Evolutionary conservation across 2,113 vertebrate species (phyloP), one percentile per base, ranked within the genome.

Genomic region (Prietella phreatophila): DNA sequence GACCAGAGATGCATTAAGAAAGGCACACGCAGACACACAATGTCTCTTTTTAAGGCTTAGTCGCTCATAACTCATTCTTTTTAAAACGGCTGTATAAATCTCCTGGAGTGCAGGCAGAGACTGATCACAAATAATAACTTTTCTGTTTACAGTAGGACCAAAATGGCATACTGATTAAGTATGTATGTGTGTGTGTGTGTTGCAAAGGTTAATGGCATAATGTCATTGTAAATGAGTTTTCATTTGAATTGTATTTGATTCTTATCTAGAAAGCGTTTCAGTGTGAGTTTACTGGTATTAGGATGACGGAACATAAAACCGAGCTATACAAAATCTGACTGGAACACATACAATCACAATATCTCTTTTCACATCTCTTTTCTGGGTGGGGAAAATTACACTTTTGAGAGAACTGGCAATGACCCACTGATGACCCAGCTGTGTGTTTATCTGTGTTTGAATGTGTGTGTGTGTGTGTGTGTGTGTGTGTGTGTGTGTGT

Each of bases 111-210:
- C 53, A 75, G 60, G n/a, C 73, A 60, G 67, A 56, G 30, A 30
- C 71, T 36, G 67, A 80, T 71, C 47, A 84, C 58, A 87, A 63
- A 80, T 84, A 4, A 8, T 55, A 27, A 17, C 67, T 60, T 89
- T 86, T 53, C 73, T 86, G 88, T 89, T 89, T 87, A 84, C 50
- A 84, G 33, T 60, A 84, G n/a, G 10, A 86, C 53, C 58, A 56
- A 61, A 86, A 30, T 42, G 17, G 58, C 36, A 61, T 42, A 30
- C 27, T 30, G 61, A 63, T 27, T 63, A 1, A 36, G 33, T 73
- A 7, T 73, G 36, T 42, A 20, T 75, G 15, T n/a, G 36, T 75
- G 17, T 36, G 60, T 76, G 65, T 25, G 79, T 82, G 85, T 50
- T 50, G 47, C 47, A 50, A 76, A 50, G 47, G 27, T 55, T 53